Conservation (phyloP, 2,113 vertebrate species). For the Pangasianodon hypophthalmus region DNA sequence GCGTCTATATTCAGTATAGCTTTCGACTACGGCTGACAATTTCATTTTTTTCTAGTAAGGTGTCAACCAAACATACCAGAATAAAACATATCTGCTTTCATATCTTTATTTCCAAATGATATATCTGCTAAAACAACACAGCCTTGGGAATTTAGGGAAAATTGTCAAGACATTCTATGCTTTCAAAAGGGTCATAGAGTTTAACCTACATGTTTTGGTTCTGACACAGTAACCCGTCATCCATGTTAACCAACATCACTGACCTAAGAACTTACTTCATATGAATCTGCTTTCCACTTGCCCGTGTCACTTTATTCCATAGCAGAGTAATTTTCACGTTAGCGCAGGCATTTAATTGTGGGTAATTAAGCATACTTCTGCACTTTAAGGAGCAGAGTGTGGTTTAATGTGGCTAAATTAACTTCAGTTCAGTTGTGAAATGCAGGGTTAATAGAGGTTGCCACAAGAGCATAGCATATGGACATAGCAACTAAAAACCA, state of each 20-base stretch:
- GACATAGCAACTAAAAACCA: conserved; percentile 69
- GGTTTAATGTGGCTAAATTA: conserved; percentile 72
- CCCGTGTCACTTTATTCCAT: conserved; percentile 72
- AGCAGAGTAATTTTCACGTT: conserved; percentile 80
- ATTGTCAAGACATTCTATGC: not conserved
- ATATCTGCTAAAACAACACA: conserved; percentile 1
- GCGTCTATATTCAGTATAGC: not conserved
- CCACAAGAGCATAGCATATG: conserved; percentile 53
- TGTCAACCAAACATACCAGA: not conserved
- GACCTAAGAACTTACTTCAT: conserved; percentile 48
- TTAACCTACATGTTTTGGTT: conserved; percentile 15
- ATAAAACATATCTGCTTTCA: not conserved
- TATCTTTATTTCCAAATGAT: not conserved
- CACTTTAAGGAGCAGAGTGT: conserved; percentile 68
- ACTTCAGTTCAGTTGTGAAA: conserved; percentile 77
- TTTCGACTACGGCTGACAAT: not conserved
- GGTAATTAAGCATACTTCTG: conserved; percentile 79
- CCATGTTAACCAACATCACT: conserved; percentile 54
- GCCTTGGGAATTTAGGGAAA: not conserved
- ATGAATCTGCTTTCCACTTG: conserved; percentile 63
- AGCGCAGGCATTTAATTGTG: conserved; percentile 77
- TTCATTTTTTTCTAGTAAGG: not conserved
- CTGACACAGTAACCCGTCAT: conserved; percentile 13
- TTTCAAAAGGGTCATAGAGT: not conserved
- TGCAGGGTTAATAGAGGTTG: conserved; percentile 75